These are phyloP conservation scores for Mesorhabditis sp. DNA, from an alignment of 2,888 invertebrate species.

Conservation along the genomic window DNA sequence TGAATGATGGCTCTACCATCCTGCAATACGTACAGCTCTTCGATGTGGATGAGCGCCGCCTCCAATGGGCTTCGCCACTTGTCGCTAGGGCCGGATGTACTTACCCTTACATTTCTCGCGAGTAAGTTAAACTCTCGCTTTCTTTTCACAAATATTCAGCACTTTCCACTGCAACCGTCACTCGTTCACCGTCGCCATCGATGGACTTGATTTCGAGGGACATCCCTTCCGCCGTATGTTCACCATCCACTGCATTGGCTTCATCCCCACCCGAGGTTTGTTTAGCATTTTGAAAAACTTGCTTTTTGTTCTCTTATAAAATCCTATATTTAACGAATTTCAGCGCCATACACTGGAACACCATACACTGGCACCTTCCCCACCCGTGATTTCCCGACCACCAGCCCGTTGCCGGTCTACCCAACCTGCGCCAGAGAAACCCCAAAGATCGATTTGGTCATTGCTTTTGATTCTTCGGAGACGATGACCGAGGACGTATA, in stretches of 20 bases:
- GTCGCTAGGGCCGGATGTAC: slow-evolving; percentile 26
- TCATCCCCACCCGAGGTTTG: background rate
- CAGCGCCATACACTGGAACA: slow-evolving; percentile 8
- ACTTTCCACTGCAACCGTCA: slow-evolving; percentile 29
- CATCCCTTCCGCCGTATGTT: slow-evolving; percentile 38
- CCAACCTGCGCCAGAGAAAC: slow-evolving; percentile 14
- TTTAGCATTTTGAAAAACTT: background rate
- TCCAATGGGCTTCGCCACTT: slow-evolving; percentile 39
- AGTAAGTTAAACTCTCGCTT: slow-evolving; percentile 13
- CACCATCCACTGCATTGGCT: slow-evolving; percentile 37
- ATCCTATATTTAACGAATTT: slow-evolving; percentile 10
- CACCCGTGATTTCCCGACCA: background rate
- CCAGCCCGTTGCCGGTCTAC: background rate
- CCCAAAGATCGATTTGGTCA: slow-evolving; percentile 23
- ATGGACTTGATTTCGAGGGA: slow-evolving; percentile 37
- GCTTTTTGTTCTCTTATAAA: background rate
- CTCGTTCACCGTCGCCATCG: slow-evolving; percentile 30
- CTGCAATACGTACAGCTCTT: slow-evolving; percentile 31
- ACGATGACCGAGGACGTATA: background rate
- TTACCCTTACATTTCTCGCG: slow-evolving; percentile 28
- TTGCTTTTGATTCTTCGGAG: slow-evolving; percentile 25
- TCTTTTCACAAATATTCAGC: slow-evolving; percentile 14
- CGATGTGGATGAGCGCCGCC: slow-evolving; percentile 28
- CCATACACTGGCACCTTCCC: slow-evolving; percentile 9
- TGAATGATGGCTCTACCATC: slow-evolving; percentile 15